phyloP scores from a whole-genome alignment of 2,797 vertebrate species.

The Chelonia mydas region DNA sequence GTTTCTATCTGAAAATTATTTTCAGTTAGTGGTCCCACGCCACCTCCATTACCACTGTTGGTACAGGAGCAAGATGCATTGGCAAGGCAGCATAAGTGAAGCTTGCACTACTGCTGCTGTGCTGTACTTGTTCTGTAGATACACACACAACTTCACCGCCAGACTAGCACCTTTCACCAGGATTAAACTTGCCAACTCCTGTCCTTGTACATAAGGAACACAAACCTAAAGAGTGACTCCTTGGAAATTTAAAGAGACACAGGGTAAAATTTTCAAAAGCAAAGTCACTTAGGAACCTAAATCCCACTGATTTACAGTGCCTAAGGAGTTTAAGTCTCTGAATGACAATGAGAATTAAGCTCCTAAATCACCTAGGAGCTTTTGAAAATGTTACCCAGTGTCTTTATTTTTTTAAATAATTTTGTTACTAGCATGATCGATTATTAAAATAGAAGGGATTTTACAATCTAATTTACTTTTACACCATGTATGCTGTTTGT shows the following conservation, averaged over 20 bases:
- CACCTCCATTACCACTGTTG: background rate
- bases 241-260: background rate
- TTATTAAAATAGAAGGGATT: background rate
- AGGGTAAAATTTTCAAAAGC: background rate
- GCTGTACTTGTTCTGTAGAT: background rate
- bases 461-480: conserved; percentile 22
- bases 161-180: background rate
- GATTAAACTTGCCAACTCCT: background rate
- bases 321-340: too few species aligned
- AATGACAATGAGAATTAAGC: too few species aligned
- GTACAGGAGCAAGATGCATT: background rate
- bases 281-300: background rate
- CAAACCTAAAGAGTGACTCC: background rate
- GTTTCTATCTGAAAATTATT: background rate
- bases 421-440: background rate
- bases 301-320: too few species aligned
- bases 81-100: background rate
- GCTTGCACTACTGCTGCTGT: background rate
- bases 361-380: too few species aligned
- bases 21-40: conserved; percentile 13
- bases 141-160: background rate
- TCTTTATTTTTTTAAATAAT: too few species aligned
- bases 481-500: background rate
- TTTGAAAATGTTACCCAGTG: too few species aligned
- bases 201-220: background rate